These are phyloP conservation scores for Toxonevra muliebris DNA, from an alignment of 2,888 invertebrate species.

Conservation along the genomic window DNA sequence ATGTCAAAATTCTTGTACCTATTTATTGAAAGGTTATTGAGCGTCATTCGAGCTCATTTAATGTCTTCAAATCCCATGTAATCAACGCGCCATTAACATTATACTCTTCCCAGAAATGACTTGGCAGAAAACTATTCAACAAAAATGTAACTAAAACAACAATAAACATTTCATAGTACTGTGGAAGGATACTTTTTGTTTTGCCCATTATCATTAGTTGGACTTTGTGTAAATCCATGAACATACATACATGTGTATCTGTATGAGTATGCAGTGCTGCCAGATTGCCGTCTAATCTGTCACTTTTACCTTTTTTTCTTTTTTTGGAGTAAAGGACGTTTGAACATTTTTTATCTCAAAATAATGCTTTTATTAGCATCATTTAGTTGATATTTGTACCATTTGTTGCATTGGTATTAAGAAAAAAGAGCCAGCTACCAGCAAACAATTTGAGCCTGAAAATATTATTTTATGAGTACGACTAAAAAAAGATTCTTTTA, in stretches of 20 bases:
- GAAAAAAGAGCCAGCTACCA: too few species aligned
- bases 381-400: too few species aligned
- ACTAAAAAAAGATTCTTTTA: too few species aligned
- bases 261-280: too few species aligned
- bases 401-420: too few species aligned
- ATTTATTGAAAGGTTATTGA: constrained; percentile 6
- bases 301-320: too few species aligned
- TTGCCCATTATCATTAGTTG: constrained; percentile 23
- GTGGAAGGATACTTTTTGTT: constrained; percentile 20
- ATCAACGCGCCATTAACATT: constrained; percentile 53
- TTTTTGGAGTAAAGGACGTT: too few species aligned
- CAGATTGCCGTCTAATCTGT: too few species aligned
- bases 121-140: constrained; percentile 17
- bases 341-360: too few species aligned
- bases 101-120: constrained; percentile 44
- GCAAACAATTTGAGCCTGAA: too few species aligned
- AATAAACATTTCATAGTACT: constrained; percentile 41
- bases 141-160: constrained; percentile 39
- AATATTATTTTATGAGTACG: too few species aligned
- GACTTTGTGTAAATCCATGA: neutral
- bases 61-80: constrained; percentile 50
- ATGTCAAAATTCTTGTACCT: neutral
- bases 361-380: too few species aligned
- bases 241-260: neutral
- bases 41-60: constrained; percentile 29